Conservation (phyloP, 2,797 vertebrate genomes). For the Siniperca obscura region DNA sequence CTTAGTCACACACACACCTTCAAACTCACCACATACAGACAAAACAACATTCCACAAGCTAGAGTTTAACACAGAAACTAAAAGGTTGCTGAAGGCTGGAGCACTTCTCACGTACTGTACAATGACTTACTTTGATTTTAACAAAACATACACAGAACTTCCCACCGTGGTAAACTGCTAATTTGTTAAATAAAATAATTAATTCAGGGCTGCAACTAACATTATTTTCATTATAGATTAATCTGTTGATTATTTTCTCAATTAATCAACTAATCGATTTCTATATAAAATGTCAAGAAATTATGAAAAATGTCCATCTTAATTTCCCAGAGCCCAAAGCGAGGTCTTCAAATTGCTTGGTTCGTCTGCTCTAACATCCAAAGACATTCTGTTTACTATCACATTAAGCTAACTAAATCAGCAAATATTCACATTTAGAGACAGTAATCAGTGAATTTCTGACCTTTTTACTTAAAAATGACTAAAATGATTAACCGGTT, state of each 20-base stretch:
- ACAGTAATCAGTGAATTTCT: neutral
- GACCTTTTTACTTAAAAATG: neutral
- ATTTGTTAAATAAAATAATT: neutral
- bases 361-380: neutral
- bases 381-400: neutral
- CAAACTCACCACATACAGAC: conserved; percentile 11
- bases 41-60: conserved; percentile 38
- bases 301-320: no score
- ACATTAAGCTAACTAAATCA: neutral
- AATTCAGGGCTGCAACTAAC: neutral
- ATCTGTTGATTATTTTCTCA: neutral
- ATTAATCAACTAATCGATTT: neutral
- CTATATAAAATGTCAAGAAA: neutral
- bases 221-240: neutral
- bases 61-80: conserved; percentile 1
- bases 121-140: neutral
- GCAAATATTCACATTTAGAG: neutral
- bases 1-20: conserved; percentile 37
- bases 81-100: neutral
- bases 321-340: neutral
- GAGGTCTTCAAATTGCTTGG: neutral
- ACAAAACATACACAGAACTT: neutral
- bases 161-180: no score
- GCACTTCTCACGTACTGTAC: neutral
- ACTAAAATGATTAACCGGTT: neutral